Conservation (phyloP, 2,797 vertebrate genomes). For the Neosalanx taihuensis region DNA sequence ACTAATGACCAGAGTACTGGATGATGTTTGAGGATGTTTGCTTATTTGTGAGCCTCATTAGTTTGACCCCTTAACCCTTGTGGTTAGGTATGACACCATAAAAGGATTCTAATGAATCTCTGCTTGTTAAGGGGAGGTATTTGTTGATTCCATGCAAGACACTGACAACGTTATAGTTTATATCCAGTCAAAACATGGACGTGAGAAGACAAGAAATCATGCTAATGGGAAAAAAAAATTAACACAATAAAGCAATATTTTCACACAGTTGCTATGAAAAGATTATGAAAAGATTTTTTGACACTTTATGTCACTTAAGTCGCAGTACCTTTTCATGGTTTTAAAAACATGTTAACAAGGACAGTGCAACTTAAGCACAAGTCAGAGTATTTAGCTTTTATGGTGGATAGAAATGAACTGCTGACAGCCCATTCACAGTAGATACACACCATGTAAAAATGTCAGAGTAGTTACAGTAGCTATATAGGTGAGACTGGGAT, state of each 20-base stretch:
- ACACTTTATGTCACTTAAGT: neutral
- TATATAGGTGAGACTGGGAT: neutral
- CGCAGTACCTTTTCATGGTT: no score
- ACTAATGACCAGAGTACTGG: neutral
- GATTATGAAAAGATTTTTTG: neutral
- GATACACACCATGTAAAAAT: neutral
- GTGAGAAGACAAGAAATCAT: conserved; percentile 25
- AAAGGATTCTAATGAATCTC: conserved; percentile 31
- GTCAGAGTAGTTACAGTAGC: neutral
- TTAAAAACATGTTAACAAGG: no score
- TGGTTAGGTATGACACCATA: conserved; percentile 11
- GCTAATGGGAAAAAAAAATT: conserved; percentile 10
- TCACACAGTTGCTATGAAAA: conserved; percentile 14
- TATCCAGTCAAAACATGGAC: conserved; percentile 26
- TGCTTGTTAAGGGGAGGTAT: neutral
- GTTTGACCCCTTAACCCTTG: neutral
- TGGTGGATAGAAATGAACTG: neutral
- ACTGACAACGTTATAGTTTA: conserved; percentile 1
- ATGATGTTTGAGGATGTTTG: no score
- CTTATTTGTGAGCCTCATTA: conserved; percentile 16
- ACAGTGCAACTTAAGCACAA: neutral
- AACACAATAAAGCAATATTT: no score
- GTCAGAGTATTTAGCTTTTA: neutral
- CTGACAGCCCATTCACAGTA: neutral
- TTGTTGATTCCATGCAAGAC: neutral